phyloP scores from a whole-genome alignment of 2,888 invertebrate genomes.

The Coelogynopora nodosa region DNA sequence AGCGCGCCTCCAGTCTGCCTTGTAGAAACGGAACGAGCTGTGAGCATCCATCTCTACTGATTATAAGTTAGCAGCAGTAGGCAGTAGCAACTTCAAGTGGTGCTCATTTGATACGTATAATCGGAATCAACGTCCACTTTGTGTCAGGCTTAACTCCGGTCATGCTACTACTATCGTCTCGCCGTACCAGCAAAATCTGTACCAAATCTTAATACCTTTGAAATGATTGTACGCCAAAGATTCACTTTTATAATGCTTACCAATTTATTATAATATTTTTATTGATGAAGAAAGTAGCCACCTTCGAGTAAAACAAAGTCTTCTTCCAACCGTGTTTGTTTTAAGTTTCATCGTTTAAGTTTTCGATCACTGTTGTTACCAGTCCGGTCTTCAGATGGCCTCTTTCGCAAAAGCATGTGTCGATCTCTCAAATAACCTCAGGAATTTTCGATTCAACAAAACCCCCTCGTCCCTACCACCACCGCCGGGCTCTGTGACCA shows the following conservation, averaged over 20 bases:
- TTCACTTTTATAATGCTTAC: neutral
- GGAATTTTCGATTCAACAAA: constrained; percentile 50
- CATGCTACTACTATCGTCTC: neutral
- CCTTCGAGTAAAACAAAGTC: too few relatives aligned
- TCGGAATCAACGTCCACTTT: neutral
- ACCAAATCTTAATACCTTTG: neutral
- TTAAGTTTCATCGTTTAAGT: neutral
- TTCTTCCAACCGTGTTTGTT: too few relatives aligned
- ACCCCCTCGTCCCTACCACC: constrained; percentile 4
- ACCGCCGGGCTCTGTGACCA: neutral
- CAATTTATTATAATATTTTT: too few relatives aligned
- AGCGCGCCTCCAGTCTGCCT: too few relatives aligned
- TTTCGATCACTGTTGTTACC: neutral
- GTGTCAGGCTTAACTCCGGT: neutral
- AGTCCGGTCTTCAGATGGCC: constrained; percentile 2
- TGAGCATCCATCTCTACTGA: neutral
- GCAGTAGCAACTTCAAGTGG: neutral
- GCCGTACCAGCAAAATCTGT: neutral
- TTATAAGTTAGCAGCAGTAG: neutral
- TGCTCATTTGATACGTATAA: neutral
- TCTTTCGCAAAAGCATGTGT: constrained; percentile 55
- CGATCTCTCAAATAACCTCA: constrained; percentile 60
- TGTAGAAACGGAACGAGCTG: neutral
- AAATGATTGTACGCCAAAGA: neutral
- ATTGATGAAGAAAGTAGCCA: too few relatives aligned